These are phyloP conservation scores for Rhineura floridana DNA, from an alignment of 2,113 vertebrate species.

Conservation along the genomic window DNA sequence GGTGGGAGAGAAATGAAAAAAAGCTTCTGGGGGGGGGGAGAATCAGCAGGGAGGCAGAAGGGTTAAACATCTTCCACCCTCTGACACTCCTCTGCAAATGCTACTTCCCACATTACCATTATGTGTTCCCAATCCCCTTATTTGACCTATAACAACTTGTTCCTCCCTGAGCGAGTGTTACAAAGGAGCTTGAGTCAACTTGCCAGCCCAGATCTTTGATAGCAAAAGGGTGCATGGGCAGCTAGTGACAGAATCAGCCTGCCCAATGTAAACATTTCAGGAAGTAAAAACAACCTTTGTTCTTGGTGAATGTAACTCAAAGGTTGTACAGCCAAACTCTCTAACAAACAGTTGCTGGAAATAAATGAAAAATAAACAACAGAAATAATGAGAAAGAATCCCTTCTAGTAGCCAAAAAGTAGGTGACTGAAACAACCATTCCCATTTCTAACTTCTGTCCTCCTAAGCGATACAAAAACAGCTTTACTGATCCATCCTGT, in stretches of 20 bases:
- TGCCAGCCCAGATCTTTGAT: background rate
- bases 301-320: background rate
- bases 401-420: background rate
- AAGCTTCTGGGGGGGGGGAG: too few relatives aligned
- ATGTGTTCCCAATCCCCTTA: background rate
- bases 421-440: background rate
- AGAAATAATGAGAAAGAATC: background rate
- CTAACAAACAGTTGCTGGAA: background rate
- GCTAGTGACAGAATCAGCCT: background rate
- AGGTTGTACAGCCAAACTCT: background rate
- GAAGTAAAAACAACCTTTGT: background rate
- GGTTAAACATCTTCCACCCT: background rate
- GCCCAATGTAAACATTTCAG: background rate
- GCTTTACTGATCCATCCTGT: accelerated
- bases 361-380: background rate
- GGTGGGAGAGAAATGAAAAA: too few relatives aligned
- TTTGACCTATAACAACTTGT: background rate
- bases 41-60: background rate
- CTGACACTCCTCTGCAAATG: background rate
- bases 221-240: background rate
- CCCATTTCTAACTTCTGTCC: background rate
- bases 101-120: background rate
- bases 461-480: background rate
- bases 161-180: background rate
- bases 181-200: background rate